Evolutionary conservation across 2,888 invertebrate genomes (phyloP), one percentile per base, ranked within the genome.

Genomic region (Hyppa rectilinea): DNA sequence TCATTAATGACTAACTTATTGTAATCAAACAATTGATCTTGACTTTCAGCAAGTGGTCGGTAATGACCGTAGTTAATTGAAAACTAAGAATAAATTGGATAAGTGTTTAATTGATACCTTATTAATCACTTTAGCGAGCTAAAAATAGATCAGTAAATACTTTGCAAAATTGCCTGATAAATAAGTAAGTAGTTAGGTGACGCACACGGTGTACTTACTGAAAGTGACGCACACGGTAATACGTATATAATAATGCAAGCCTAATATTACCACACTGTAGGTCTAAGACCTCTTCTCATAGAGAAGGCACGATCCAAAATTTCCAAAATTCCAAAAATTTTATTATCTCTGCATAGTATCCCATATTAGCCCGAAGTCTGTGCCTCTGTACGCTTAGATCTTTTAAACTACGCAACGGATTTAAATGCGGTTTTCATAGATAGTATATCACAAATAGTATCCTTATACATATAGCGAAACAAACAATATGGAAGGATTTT

Each of bases 51-150:
- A 78, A 65, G 29, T 58, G 58, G 40, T 40, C 34, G 43, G 40
- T 72, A 71, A 70, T 71, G 43, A 58, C 52, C 43, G 31, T 10
- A 9, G 31, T 17, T 59, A 56, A 60, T 67, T 75, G 71, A 47
- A 62, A 90, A 85, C 68, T 43, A 59, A 45, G 85, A 64, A 81
- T 83, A 23, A 85, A 70, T 63, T 80, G 60, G 62, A 58, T 68
- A 69, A 71, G 38, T 58, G 52, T 55, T 49, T 52, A 71, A 61
- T 63, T 55, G 60, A 53, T 59, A 23, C 52, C 31, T 80, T 59
- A 59, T 74, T 80, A 14, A 45, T 47, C 29, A 43, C 40, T 79
- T 31, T n/a, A 79, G 7, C 29, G 2, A 17, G n/a, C 79, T 74
- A 47, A 60, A 73, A 59, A 50, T 67, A 40, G 60, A 63, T 23